Conservation (phyloP, 2,888 invertebrate species). For the Villa cingulata region DNA sequence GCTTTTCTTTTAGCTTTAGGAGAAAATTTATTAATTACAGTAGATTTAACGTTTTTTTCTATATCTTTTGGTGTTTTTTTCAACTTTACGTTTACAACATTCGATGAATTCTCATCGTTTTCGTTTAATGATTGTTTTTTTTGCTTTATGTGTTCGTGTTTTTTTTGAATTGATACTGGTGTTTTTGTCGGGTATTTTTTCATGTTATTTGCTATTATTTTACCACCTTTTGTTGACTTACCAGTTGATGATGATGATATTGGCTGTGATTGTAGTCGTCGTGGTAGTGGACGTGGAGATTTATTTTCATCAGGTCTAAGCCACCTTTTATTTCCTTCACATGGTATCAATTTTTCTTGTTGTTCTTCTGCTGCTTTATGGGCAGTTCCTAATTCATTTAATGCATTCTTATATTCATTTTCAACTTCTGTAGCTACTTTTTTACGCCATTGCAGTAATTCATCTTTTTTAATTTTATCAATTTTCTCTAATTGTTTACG, state of each 20-base stretch:
- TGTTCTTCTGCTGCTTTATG: constrained; percentile 9
- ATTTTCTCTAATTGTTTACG: constrained; percentile 38
- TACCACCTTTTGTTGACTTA: background rate
- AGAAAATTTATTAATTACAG: background rate
- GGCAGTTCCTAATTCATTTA: constrained; percentile 5
- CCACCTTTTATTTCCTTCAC: too few relatives aligned
- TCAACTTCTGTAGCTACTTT: constrained; percentile 8
- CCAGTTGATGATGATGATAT: background rate
- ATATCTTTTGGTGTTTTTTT: background rate
- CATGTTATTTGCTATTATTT: background rate
- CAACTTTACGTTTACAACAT: background rate
- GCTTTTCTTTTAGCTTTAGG: background rate
- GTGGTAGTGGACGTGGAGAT: too few relatives aligned
- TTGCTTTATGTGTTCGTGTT: too few relatives aligned
- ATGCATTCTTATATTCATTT: constrained; percentile 1
- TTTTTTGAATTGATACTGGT: too few relatives aligned
- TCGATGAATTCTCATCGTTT: background rate
- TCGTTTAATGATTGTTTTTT: too few relatives aligned
- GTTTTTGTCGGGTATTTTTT: background rate
- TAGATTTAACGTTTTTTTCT: background rate
- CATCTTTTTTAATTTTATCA: constrained; percentile 38
- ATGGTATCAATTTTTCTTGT: background rate
- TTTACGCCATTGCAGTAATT: constrained; percentile 33
- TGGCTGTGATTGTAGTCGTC: too few relatives aligned
- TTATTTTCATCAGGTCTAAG: background rate